These are phyloP conservation scores for Cinclus cinclus DNA, from an alignment of 2,113 vertebrate genomes.

Conservation along the genomic window DNA sequence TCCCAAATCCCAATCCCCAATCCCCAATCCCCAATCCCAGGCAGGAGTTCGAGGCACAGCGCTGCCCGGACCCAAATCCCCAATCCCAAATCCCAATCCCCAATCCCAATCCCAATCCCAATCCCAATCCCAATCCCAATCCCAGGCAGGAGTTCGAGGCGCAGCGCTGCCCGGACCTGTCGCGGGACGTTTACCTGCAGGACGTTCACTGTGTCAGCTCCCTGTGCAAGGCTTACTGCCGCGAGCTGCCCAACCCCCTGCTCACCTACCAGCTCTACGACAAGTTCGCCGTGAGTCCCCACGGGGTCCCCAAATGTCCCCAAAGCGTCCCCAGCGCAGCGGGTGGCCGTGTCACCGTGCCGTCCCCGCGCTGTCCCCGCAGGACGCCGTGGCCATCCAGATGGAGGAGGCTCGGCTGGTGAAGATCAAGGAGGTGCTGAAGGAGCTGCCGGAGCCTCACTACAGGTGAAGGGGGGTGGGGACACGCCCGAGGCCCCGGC, in stretches of 20 bases:
- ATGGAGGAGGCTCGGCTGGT: constrained; percentile 87
- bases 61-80: neutral
- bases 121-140: neutral
- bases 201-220: constrained; percentile 96
- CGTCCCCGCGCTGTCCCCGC: neutral
- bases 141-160: constrained; percentile 87
- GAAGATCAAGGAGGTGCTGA: constrained; percentile 89
- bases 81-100: neutral
- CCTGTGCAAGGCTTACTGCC: constrained; percentile 92
- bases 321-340: neutral
- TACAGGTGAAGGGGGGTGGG: constrained; percentile 74
- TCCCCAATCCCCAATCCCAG: too few relatives aligned
- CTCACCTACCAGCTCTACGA: constrained; percentile 95
- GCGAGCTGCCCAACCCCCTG: constrained; percentile 92
- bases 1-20: too few relatives aligned
- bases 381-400: constrained; percentile 91
- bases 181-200: constrained; percentile 86
- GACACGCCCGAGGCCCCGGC: neutral
- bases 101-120: neutral
- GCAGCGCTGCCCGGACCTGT: constrained; percentile 80
- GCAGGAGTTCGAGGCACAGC: neutral
- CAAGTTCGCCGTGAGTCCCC: constrained; percentile 87
- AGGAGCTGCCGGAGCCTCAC: constrained; percentile 84
- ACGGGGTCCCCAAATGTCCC: neutral
- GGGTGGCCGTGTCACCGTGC: neutral